A percentile compares a stretch with the other conserved stretches of the same genome.
Evolutionary conservation across 2,888 invertebrate species (phyloP).

Genomic region (Latrodectus hesperus): DNA sequence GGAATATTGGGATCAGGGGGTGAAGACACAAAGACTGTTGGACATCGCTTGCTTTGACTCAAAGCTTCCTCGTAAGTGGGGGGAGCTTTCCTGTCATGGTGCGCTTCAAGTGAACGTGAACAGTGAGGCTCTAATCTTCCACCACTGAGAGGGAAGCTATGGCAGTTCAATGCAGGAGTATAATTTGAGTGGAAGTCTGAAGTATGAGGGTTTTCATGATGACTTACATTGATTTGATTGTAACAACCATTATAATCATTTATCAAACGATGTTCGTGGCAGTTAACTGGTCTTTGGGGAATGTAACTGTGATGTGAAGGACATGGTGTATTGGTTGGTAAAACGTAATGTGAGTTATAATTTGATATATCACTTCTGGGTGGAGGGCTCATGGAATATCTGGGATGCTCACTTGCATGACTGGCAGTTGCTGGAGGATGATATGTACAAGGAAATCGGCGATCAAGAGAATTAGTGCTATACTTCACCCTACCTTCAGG

Average conservation of each 20-base stretch:
- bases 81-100: not conserved
- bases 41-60: not conserved
- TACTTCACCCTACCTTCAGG: conserved; percentile 91
- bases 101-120: not conserved
- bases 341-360: not conserved
- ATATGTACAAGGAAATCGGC: conserved; percentile 17
- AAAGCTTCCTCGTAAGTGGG: not conserved
- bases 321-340: not conserved
- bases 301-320: not conserved
- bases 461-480: conserved; percentile 79
- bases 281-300: too few species aligned
- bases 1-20: conserved; percentile 54
- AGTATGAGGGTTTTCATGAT: not conserved
- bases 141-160: too few species aligned
- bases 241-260: too few species aligned
- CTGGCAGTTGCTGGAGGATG: not conserved
- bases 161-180: too few species aligned
- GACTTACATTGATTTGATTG: not conserved
- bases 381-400: not conserved
- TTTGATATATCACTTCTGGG: not conserved
- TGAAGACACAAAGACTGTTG: not conserved
- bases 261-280: too few species aligned
- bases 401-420: not conserved
- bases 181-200: not conserved
- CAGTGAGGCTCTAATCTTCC: not conserved